Conservation (phyloP, 2,113 vertebrate species). For the Pimephales promelas region DNA sequence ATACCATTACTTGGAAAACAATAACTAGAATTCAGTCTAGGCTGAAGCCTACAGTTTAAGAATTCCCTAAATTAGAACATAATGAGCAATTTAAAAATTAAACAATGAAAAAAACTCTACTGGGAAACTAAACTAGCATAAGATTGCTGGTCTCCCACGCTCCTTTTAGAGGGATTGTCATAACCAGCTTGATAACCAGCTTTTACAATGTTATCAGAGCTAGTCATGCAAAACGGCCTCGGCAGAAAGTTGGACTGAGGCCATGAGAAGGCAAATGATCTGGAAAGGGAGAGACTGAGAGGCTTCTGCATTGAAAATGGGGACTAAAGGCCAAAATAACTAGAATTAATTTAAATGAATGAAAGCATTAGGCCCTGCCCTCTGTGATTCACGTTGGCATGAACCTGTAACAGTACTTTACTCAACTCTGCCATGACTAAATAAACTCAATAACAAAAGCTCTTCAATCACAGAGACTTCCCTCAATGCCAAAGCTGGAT, state of each 20-base stretch:
- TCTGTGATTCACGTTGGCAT: constrained; percentile 9
- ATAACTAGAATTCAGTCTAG: not conserved
- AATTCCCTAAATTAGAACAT: constrained; percentile 20
- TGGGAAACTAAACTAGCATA: not conserved
- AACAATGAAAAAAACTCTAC: not conserved
- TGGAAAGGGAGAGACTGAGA: constrained; percentile 16
- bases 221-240: constrained; percentile 11
- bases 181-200: not conserved
- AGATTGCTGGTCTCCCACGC: not conserved
- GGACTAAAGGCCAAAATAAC: constrained; percentile 4
- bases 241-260: constrained; percentile 32
- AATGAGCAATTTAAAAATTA: not conserved
- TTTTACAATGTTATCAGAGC: constrained; percentile 18
- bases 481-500: constrained; percentile 11
- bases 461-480: not conserved
- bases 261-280: constrained; percentile 42
- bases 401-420: constrained; percentile 8
- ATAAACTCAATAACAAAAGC: constrained; percentile 24
- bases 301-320: constrained; percentile 28
- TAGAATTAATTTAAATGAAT: constrained; percentile 15
- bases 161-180: not conserved
- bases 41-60: not conserved
- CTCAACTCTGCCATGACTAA: constrained; percentile 29
- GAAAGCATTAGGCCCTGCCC: constrained; percentile 31
- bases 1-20: not conserved